These are phyloP conservation scores for Cyclophora punctaria DNA, from an alignment of 2,888 invertebrate species.

Conservation along the genomic window DNA sequence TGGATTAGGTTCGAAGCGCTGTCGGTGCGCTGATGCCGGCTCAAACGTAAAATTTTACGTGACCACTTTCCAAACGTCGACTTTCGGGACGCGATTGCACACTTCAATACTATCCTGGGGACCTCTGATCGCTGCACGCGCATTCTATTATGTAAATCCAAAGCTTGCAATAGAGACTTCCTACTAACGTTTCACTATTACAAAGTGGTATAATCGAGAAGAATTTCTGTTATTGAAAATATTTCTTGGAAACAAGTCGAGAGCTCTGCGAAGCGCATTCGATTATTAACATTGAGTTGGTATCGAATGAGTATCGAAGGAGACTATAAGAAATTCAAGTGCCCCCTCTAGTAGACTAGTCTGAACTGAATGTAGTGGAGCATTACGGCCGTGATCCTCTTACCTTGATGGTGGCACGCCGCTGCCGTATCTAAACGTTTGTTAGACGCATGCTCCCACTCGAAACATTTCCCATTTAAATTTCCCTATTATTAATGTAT, in stretches of 20 bases:
- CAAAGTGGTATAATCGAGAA: slow-evolving; percentile 28
- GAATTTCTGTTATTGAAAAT: slow-evolving; percentile 27
- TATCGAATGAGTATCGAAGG: slow-evolving; percentile 7
- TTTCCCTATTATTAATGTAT: background rate
- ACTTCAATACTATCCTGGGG: slow-evolving; percentile 40
- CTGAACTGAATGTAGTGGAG: slow-evolving; percentile 31
- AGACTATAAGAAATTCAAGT: slow-evolving; percentile 25
- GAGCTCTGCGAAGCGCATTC: too few relatives aligned
- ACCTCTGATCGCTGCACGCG: slow-evolving; percentile 48
- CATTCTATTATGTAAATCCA: slow-evolving; percentile 58
- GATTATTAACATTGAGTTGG: background rate
- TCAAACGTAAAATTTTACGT: slow-evolving; percentile 74
- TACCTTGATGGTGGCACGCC: slow-evolving; percentile 35
- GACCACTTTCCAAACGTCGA: slow-evolving; percentile 67
- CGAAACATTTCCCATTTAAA: slow-evolving; percentile 5
- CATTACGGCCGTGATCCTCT: slow-evolving; percentile 56
- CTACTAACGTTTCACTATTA: slow-evolving; percentile 29
- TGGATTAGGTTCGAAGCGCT: slow-evolving; percentile 68
- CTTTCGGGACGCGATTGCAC: slow-evolving; percentile 58
- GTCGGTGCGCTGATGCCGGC: slow-evolving; percentile 55
- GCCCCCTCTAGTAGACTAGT: slow-evolving; percentile 9
- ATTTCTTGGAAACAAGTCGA: background rate
- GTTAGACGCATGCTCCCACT: background rate
- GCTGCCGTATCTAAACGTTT: too few relatives aligned
- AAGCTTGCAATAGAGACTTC: slow-evolving; percentile 40